These are phyloP conservation scores for Pentamera pediparva DNA, from an alignment of 53 echinoderm and acorn worm species.

Conservation along the genomic window DNA sequence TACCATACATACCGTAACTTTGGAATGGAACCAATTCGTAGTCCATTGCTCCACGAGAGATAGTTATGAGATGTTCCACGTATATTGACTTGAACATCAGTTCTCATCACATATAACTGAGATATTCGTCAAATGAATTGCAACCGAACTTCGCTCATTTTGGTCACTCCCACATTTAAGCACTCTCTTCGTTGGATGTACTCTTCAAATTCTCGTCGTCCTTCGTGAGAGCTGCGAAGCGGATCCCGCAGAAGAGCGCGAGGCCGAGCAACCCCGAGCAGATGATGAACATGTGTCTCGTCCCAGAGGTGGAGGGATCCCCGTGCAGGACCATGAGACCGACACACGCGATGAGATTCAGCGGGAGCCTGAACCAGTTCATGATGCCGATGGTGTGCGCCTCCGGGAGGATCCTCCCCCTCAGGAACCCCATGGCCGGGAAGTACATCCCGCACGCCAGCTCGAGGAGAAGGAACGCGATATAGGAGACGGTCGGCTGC, in stretches of 20 bases:
- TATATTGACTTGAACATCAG: no score
- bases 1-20: no score
- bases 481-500: conserved; percentile 63
- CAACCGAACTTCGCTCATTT: no score
- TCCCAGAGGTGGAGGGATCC: conserved; percentile 69
- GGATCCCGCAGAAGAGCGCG: conserved; percentile 77
- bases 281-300: conserved; percentile 87
- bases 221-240: conserved; percentile 65
- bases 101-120: no score
- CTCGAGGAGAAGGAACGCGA: conserved; percentile 78
- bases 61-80: no score
- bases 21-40: no score
- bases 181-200: background rate
- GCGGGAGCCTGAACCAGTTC: conserved; percentile 96
- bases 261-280: conserved; percentile 58
- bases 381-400: conserved; percentile 81
- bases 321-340: conserved; percentile 90
- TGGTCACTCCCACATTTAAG: background rate
- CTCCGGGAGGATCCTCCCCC: conserved; percentile 73
- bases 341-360: conserved; percentile 90
- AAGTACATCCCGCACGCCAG: conserved; percentile 93
- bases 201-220: conserved; percentile 41
- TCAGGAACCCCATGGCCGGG: conserved; percentile 91
- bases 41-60: no score
- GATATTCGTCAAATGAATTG: no score